Evolutionary conservation across 2,113 vertebrate species (phyloP).

Genomic region (Antechinus flavipes): DNA sequence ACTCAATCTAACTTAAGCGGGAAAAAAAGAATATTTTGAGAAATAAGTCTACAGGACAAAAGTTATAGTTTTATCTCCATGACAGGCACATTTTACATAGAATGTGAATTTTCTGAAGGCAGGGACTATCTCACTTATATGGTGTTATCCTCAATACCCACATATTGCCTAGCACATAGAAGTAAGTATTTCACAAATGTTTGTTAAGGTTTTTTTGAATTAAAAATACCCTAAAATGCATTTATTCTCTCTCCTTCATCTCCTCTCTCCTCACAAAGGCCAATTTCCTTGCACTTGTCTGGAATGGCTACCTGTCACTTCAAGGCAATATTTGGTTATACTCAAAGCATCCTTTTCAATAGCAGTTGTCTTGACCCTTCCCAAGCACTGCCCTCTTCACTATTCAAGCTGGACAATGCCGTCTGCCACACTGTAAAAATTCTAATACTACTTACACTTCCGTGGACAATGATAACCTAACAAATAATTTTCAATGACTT

Average conservation of each 20-base stretch:
- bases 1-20: background rate
- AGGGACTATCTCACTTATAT: background rate
- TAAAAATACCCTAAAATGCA: background rate
- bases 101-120: background rate
- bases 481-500: background rate
- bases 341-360: background rate
- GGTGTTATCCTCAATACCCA: background rate
- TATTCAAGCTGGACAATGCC: background rate
- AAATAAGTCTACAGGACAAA: constrained; percentile 18
- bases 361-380: background rate
- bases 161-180: background rate
- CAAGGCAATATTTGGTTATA: background rate
- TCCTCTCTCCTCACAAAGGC: background rate
- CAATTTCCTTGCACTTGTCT: background rate
- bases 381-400: background rate
- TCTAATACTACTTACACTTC: background rate
- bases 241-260: background rate
- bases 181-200: background rate
- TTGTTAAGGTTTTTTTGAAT: background rate
- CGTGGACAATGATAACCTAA: background rate
- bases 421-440: background rate
- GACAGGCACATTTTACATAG: background rate
- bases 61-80: background rate
- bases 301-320: too few relatives aligned
- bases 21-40: constrained; percentile 12